phyloP scores from a whole-genome alignment of 1,140 invertebrate species.

The Euura saliciscinereae region DNA sequence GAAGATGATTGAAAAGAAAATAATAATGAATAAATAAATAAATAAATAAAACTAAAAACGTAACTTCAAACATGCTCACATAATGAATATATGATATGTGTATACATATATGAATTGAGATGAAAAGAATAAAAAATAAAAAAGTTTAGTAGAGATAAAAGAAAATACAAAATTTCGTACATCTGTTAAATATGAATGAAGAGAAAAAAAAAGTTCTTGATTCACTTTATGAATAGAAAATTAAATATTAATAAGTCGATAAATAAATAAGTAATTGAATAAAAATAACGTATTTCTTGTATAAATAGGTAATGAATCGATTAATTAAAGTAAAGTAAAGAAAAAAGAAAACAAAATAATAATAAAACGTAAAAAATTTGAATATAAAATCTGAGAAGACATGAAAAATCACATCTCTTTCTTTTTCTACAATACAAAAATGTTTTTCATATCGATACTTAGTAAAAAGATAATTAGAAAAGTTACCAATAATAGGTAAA shows the following conservation, averaged over 20 bases:
- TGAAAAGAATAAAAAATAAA: no score
- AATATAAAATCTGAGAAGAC: no score
- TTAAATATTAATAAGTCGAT: neutral
- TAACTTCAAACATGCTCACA: no score
- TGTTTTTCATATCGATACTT: neutral
- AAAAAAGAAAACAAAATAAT: neutral
- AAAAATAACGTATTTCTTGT: neutral
- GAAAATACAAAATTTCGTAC: neutral
- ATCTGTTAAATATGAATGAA: neutral
- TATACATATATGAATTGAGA: neutral
- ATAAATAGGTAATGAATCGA: neutral
- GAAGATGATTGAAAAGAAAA: neutral
- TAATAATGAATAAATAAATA: no score
- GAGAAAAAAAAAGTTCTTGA: no score
- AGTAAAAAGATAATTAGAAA: neutral
- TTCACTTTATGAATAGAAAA: no score
- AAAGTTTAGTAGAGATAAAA: neutral
- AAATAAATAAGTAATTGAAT: neutral
- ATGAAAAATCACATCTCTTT: neutral
- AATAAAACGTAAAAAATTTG: neutral
- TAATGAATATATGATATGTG: no score
- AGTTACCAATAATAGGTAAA: no score
- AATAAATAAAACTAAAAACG: no score
- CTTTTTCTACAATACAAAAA: neutral
- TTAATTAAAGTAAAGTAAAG: neutral